Evolutionary conservation across 1,140 invertebrate species (phyloP).

Genomic region (Drosophila cardini): DNA sequence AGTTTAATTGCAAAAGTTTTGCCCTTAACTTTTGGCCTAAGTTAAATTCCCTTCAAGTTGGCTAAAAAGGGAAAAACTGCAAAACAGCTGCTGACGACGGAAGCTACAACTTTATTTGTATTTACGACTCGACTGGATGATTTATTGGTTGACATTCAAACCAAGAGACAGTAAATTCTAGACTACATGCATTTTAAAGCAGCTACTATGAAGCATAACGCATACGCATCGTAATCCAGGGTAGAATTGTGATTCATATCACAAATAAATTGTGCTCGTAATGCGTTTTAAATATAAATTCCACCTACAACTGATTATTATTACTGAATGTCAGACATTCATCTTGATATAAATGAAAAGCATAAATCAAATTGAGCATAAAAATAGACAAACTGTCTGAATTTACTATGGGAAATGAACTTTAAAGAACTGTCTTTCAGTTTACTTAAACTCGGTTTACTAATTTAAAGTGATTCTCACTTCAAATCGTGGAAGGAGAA

Average conservation of each 20-base stretch:
- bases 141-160: conserved; percentile 37
- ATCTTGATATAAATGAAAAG: conserved; percentile 61
- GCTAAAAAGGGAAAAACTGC: neutral
- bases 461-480: conserved; percentile 28
- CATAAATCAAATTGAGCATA: conserved; percentile 72
- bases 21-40: conserved; percentile 3
- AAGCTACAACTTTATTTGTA: conserved; percentile 1
- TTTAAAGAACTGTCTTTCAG: conserved; percentile 19
- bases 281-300: conserved; percentile 56
- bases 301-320: conserved; percentile 5
- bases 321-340: conserved; percentile 42
- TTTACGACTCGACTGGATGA: conserved; percentile 32
- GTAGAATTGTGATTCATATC: conserved; percentile 57
- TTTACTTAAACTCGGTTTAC: conserved; percentile 3
- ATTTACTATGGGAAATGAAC: conserved; percentile 4
- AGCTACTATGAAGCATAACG: conserved; percentile 13
- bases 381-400: conserved; percentile 22
- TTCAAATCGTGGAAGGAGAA: neutral
- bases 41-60: conserved; percentile 1
- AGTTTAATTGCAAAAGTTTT: conserved; percentile 11
- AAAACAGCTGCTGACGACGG: conserved; percentile 4
- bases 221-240: conserved; percentile 37
- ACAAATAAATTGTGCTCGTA: conserved; percentile 59
- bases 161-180: conserved; percentile 18
- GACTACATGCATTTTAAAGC: conserved; percentile 56